Base-by-base conservation (phyloP, 1,140 invertebrate species). In the Hyles euphorbiae region DNA sequence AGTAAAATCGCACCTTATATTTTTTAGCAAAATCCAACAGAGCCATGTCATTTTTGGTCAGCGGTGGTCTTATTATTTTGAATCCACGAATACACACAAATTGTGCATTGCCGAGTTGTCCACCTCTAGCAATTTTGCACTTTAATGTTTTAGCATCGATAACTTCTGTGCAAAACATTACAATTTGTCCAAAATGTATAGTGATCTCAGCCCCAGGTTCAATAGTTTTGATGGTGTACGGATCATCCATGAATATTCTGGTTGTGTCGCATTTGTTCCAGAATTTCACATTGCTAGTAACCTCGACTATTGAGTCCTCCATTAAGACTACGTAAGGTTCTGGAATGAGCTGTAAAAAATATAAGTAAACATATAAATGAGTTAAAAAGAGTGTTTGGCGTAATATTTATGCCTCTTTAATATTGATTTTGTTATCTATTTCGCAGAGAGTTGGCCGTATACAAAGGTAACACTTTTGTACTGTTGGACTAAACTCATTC, bases 211-310 rank as follows among this genome's bases (percentile, higher is more conserved):
- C 48, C 2, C 65, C 65, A 33, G 52, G 49, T 55, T 53, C 55
- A 22, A 75, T 53, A 3, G 33, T 33, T 3, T 63, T 54, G 6
- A 75, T 54, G n/a, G 64, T 65, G 10, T 67, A 63, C 4, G 55
- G 49, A 54, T 72, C 70, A 32, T 75, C 65, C n/a, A 75, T 72
- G 33, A 61, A 75, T 50, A 75, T 63, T 50, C 53, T 56, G 7
- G 62, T 52, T 47, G 43, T 32, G 36, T 40, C 46, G 48, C 72
- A 72, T 51, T 60, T 62, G 11, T 66, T 58, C 45, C 46, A 58
- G 45, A 59, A 70, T 22, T 60, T 60, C 2, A 43, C 22, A 2
- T 74, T 59, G 49, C 56, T 58, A 47, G 72, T 74, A 11, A 74
- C 10, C 64, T 69, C 60, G 12, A 72, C 33, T 7, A 58, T 59